Evolutionary conservation across 2,797 vertebrate species (phyloP).

Genomic region (Onychomys arenicola): DNA sequence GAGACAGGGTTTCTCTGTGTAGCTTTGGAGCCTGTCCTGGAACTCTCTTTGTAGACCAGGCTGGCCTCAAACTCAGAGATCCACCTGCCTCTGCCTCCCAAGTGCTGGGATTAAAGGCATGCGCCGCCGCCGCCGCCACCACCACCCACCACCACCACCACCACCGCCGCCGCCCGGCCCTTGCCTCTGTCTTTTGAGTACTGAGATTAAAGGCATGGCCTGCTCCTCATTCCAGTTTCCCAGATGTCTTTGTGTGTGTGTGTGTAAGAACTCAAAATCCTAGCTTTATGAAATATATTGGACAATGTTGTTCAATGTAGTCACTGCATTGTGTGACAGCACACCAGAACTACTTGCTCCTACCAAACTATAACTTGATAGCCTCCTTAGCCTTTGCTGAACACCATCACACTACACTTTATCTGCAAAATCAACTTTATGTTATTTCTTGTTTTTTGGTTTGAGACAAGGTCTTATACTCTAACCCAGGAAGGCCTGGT

Average conservation of each 20-base stretch:
- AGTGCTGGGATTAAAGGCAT: no score
- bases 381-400: neutral
- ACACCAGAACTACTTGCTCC: neutral
- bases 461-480: neutral
- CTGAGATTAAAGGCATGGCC: neutral
- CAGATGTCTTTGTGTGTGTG: neutral
- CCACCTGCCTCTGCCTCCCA: no score
- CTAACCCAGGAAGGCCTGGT: neutral
- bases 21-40: no score
- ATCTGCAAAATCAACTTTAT: neutral
- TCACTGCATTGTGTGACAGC: neutral
- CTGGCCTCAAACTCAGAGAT: no score
- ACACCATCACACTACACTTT: neutral
- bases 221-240: neutral
- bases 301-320: neutral
- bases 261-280: neutral
- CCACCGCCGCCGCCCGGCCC: no score
- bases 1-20: no score
- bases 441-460: neutral
- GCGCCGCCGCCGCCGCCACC: no score
- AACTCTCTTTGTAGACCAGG: no score
- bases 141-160: no score
- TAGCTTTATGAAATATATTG: neutral
- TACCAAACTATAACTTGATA: neutral
- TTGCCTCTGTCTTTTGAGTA: neutral